Conservation (phyloP, 2,797 vertebrate species). For the Mastacembelus armatus region DNA sequence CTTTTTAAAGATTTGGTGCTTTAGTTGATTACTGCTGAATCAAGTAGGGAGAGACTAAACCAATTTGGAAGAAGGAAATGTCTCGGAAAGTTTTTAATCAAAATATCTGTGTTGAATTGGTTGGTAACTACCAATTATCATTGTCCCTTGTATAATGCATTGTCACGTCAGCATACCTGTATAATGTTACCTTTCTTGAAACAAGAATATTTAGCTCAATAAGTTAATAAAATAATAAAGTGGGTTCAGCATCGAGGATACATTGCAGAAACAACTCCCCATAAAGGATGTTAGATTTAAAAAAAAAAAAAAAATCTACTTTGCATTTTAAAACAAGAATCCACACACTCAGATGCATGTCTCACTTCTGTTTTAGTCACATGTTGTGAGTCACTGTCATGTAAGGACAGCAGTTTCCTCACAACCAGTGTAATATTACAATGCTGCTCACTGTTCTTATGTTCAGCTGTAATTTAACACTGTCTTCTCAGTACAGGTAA, state of each 20-base stretch:
- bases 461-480: too few relatives aligned
- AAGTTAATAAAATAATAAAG: background rate
- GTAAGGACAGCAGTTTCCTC: background rate
- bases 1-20: background rate
- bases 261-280: background rate
- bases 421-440: background rate
- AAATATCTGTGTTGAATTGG: background rate
- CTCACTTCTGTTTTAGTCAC: slow-evolving; percentile 32
- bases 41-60: background rate
- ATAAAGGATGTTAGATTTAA: background rate
- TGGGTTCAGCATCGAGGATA: too few relatives aligned
- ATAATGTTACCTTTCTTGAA: background rate
- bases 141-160: background rate
- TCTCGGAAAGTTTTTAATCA: background rate
- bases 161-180: too few relatives aligned
- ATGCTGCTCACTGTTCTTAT: too few relatives aligned
- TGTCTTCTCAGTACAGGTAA: background rate
- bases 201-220: background rate
- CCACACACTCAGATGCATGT: background rate
- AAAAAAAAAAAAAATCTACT: slow-evolving; percentile 8
- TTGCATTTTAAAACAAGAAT: background rate
- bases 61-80: background rate
- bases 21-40: background rate
- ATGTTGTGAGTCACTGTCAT: background rate
- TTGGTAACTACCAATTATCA: background rate